Conservation (phyloP, 2,113 vertebrate genomes). For the Lepus europaeus region DNA sequence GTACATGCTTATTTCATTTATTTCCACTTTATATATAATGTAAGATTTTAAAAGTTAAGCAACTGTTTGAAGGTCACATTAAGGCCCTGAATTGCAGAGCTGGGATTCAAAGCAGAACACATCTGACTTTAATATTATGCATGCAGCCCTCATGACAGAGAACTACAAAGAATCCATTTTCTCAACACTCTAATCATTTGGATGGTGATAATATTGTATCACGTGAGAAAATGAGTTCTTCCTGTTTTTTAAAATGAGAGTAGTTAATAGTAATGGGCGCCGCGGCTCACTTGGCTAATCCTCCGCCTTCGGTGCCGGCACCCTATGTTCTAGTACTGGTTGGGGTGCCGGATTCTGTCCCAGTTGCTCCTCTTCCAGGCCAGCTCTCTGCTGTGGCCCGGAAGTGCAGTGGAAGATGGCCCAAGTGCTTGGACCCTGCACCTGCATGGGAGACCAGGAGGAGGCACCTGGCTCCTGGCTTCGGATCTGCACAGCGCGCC, state of each 20-base stretch:
- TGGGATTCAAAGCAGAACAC: slow-evolving; percentile 17
- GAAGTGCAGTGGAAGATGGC: too few relatives aligned
- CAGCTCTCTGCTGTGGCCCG: too few relatives aligned
- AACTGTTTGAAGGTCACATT: slow-evolving; percentile 53
- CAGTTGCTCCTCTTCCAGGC: too few relatives aligned
- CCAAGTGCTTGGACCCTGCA: too few relatives aligned
- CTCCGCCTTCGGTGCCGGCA: too few relatives aligned
- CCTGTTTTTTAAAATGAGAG: background rate
- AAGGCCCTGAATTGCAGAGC: slow-evolving; percentile 46
- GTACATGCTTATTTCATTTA: background rate
- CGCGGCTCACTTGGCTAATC: too few relatives aligned
- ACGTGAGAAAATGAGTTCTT: background rate
- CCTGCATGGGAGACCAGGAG: too few relatives aligned
- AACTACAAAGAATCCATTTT: background rate
- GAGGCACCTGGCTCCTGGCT: too few relatives aligned
- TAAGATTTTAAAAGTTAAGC: slow-evolving; percentile 50
- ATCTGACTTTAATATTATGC: background rate
- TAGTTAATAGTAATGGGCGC: slow-evolving; percentile 33
- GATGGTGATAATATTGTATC: background rate
- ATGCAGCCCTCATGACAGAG: background rate
- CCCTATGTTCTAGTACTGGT: too few relatives aligned
- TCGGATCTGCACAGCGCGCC: too few relatives aligned
- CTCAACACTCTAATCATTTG: background rate
- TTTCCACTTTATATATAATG: slow-evolving; percentile 17
- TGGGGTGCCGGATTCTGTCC: too few relatives aligned